A percentile compares a stretch with the other conserved stretches of the same genome.
Evolutionary conservation across 2,797 vertebrate genomes (phyloP).

Genomic region (Chrysocyon brachyurus): DNA sequence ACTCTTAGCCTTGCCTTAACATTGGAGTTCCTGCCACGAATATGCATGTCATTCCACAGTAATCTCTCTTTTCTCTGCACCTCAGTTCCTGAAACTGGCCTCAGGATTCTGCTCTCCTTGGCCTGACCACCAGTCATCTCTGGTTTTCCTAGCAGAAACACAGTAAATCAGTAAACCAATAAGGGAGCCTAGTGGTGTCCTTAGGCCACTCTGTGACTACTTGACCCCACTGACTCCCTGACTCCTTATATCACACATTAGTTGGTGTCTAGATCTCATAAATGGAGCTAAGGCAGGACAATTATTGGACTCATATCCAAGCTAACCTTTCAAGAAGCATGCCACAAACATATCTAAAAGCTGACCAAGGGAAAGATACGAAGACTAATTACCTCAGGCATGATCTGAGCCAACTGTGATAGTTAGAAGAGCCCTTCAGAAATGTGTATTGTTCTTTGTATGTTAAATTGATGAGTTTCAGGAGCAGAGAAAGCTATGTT

Average conservation of each 20-base stretch:
- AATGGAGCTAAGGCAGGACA: background rate
- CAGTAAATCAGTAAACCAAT: background rate
- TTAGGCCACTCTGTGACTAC: background rate
- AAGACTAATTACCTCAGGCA: background rate
- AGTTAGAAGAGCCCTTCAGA: background rate
- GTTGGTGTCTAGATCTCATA: background rate
- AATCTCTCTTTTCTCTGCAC: background rate
- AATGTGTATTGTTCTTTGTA: background rate
- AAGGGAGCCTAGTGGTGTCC: background rate
- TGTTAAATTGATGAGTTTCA: background rate
- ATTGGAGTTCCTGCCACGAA: background rate
- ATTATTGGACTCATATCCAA: background rate
- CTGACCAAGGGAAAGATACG: background rate
- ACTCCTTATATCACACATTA: background rate
- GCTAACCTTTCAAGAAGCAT: constrained; percentile 18
- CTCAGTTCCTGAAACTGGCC: background rate
- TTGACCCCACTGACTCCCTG: background rate
- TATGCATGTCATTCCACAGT: background rate
- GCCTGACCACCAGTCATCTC: background rate
- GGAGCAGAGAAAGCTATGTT: background rate
- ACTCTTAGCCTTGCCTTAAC: background rate
- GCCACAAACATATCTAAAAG: background rate
- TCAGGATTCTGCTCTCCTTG: background rate
- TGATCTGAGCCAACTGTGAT: background rate
- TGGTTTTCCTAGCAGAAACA: background rate